These are phyloP conservation scores for Spizaetus ornatus DNA, from an alignment of 2,113 vertebrate genomes.

Conservation along the genomic window DNA sequence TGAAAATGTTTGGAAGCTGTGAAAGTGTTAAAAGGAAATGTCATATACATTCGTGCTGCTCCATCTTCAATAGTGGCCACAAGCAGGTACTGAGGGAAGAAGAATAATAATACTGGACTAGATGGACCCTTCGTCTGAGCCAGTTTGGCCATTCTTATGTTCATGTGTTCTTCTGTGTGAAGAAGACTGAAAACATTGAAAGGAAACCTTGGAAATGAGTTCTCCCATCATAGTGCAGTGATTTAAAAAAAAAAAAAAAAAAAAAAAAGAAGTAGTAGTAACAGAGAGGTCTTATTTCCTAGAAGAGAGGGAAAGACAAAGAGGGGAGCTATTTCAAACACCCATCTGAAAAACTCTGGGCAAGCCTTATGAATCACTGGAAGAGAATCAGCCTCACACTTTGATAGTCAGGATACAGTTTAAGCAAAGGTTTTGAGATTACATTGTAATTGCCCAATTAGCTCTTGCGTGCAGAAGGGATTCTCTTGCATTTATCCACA, in stretches of 20 bases:
- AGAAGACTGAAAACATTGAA: not conserved
- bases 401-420: not conserved
- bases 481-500: slow-evolving; percentile 36
- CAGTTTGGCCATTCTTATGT: not conserved
- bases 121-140: not conserved
- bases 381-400: not conserved
- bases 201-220: not conserved
- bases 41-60: not conserved
- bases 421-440: slow-evolving; percentile 10
- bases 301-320: not conserved
- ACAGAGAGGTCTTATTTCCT: not conserved
- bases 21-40: not conserved
- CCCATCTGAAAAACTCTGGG: not conserved
- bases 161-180: not conserved
- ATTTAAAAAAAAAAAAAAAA: not conserved
- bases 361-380: not conserved
- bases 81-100: not conserved
- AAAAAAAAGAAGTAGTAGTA: not conserved
- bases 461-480: slow-evolving; percentile 2
- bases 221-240: not conserved
- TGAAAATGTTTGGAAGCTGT: not conserved
- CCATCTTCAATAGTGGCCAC: not conserved
- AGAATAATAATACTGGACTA: not conserved
- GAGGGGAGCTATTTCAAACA: not conserved
- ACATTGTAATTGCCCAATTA: slow-evolving; percentile 40